Percentiles rank a stretch among this genome's conserved stretches.
Evolutionary conservation across 2,888 invertebrate genomes (phyloP).

Genomic region (Spodoptera littoralis): DNA sequence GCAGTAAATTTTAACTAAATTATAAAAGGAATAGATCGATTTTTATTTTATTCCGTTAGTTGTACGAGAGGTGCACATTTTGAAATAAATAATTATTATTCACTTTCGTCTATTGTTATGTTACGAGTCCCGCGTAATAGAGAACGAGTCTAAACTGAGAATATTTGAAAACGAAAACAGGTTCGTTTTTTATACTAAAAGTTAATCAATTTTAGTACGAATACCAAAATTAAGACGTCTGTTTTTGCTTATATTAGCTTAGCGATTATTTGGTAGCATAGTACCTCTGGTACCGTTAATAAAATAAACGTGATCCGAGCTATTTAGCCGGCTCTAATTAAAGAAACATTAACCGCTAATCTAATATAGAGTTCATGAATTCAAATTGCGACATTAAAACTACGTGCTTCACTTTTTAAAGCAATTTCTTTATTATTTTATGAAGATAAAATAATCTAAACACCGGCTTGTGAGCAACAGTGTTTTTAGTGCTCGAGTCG

Average conservation of each 20-base stretch:
- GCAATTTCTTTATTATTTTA: background rate
- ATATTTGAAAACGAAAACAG: too few relatives aligned
- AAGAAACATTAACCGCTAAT: constrained; percentile 39
- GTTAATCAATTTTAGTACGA: background rate
- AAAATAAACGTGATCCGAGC: constrained; percentile 28
- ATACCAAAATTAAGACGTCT: background rate
- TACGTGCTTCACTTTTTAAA: constrained; percentile 2
- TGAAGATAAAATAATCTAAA: background rate
- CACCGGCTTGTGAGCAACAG: too few relatives aligned
- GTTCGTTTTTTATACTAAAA: background rate
- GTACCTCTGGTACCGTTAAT: constrained; percentile 30
- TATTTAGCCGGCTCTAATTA: constrained; percentile 27
- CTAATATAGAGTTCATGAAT: constrained; percentile 16
- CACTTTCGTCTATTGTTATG: too few relatives aligned
- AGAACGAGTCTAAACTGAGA: too few relatives aligned
- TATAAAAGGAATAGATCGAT: too few relatives aligned
- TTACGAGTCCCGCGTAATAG: too few relatives aligned
- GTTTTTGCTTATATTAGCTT: background rate
- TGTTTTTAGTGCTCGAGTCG: too few relatives aligned
- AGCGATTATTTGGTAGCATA: constrained; percentile 24
- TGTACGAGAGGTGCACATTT: too few relatives aligned
- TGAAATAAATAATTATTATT: too few relatives aligned
- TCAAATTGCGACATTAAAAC: constrained; percentile 20
- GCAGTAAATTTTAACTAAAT: too few relatives aligned
- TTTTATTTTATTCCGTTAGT: too few relatives aligned